phyloP scores from a whole-genome alignment of 2,797 vertebrate species.

The Sebastes minor region DNA sequence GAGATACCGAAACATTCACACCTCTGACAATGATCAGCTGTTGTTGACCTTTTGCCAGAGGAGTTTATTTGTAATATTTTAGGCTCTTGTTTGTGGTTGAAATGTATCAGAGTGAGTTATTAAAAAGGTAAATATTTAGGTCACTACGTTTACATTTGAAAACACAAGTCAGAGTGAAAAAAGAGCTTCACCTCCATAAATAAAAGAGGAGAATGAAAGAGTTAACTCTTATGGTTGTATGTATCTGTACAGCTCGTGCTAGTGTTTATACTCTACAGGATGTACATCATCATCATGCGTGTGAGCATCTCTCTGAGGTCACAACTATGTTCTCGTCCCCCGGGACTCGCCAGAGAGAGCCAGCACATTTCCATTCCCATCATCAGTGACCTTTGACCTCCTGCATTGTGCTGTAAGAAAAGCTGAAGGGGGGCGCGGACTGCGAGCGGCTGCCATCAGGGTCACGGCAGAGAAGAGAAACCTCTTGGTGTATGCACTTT shows the following conservation, averaged over 20 bases:
- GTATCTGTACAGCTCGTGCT: neutral
- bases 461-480: slow-evolving; percentile 6
- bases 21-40: no score
- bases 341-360: neutral
- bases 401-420: neutral
- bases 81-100: neutral
- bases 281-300: neutral
- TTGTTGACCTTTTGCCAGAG: no score
- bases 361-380: slow-evolving; percentile 5
- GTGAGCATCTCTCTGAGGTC: slow-evolving; percentile 17
- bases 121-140: neutral
- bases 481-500: neutral
- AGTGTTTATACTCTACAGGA: neutral
- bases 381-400: slow-evolving; percentile 40
- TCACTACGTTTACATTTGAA: neutral
- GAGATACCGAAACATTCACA: no score
- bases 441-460: slow-evolving; percentile 7
- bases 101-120: neutral
- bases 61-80: neutral
- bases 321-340: neutral
- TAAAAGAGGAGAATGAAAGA: neutral
- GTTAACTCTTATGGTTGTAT: no score
- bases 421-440: neutral
- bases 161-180: neutral
- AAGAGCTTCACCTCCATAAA: neutral